Base-by-base conservation (phyloP, 2,113 vertebrate genomes). In the Rhinoderma darwinii region DNA sequence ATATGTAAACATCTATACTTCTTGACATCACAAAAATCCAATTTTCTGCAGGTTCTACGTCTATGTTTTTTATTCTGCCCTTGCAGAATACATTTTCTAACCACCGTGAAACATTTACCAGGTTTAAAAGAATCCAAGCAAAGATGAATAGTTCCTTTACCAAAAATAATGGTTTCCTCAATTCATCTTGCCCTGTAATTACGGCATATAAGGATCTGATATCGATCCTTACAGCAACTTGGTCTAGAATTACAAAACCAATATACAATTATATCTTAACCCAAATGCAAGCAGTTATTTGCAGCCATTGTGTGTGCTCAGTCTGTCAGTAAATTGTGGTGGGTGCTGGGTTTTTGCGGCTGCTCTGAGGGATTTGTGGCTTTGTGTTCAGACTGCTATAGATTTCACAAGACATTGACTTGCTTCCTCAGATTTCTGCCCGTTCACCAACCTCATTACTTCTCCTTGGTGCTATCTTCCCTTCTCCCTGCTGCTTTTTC, bases 241-340 rank as follows among this genome's bases (percentile, higher is more conserved):
- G 41, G 56, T 50, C 30, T 51, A 27, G 41, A 79, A 86, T 79
- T 86, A 77, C 84, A 86, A 86, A 79, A 86, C 84, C 84, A 79
- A 86, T 86, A 86, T 27, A 66, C 84, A 86, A 86, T 86, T 86
- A 86, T 86, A 86, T 86, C 56, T 78, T 78, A 79, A 68, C 41
- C 84, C 56, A 68, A 79, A 70, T 15, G 56, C 41, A 68, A 43
- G 84, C 82, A 47, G 66, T 84, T 73, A 51, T 73, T 68, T 77
- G 30, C 75, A n/a, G 84, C 43, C 30, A 68, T 78, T 79, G 75
- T 50, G 37, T 63, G 41, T 68, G 56, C 39, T 86, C 73, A 20
- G 25, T 47, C 74, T 50, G 56, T 78, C 74, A 68, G 83, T 32
- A 41, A 30, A 74, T 37, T 51, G 63, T 83, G 44, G 68, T 2